These are phyloP conservation scores for Sminthopsis crassicaudata DNA, from an alignment of 2,113 vertebrate genomes.

Conservation along the genomic window DNA sequence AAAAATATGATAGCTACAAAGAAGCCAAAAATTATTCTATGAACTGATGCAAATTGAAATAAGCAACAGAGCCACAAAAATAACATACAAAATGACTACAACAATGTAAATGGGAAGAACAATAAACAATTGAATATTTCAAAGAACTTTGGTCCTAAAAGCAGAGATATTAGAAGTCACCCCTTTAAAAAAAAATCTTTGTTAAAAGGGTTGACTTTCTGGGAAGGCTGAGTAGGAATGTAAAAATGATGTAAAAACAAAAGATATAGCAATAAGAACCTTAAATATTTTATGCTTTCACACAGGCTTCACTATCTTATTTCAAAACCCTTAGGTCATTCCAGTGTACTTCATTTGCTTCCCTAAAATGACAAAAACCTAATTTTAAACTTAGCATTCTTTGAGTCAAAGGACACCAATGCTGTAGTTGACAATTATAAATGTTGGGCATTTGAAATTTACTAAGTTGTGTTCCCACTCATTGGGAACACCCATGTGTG, in stretches of 20 bases:
- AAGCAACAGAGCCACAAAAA: background rate
- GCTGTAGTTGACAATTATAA: background rate
- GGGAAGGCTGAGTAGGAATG: background rate
- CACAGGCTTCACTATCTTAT: background rate
- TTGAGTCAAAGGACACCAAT: background rate
- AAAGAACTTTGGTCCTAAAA: background rate
- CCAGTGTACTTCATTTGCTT: background rate
- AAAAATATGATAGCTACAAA: background rate
- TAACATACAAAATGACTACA: background rate
- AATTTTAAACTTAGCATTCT: background rate
- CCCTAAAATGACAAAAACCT: background rate
- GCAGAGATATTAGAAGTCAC: background rate
- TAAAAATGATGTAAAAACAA: background rate
- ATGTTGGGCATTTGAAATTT: background rate
- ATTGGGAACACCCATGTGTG: background rate
- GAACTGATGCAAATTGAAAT: background rate
- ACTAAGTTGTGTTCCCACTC: background rate
- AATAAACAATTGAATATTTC: background rate
- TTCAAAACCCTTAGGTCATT: background rate
- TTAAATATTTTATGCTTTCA: background rate
- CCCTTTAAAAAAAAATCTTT: background rate
- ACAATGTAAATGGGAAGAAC: background rate
- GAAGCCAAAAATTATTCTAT: background rate
- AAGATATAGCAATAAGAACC: background rate
- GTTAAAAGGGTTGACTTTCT: background rate